Base-by-base conservation (phyloP, 2,888 invertebrate species). In the Apoderus coryli region DNA sequence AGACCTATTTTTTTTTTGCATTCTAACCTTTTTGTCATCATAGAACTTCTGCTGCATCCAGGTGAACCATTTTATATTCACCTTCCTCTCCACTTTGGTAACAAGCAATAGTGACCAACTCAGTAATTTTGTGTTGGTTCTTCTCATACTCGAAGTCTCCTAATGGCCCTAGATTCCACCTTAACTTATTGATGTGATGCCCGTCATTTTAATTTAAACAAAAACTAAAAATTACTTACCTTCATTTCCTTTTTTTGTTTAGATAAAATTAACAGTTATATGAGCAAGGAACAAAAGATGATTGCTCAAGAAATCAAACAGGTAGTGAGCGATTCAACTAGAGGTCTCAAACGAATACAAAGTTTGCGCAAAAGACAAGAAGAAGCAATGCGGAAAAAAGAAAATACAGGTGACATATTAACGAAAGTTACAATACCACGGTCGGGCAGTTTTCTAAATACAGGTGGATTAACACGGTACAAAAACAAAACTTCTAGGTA, bases 351-450 rank as follows among this genome's bases (percentile, higher is more conserved):
- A 37, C 54, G 60, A 16, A 59, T 63, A 1, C 60, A 63, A 35
- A 64, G 60, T 38, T 52, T 56, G 9, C 37, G 53, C 25, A 53
- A 50, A 37, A 38, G 45, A 15, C 43, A 45, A 12, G 50, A 55
- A 29, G 56, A 57, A 25, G 23, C 38, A 2, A 38, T 50, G 14
- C 42, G 52, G n/a, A 53, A 61, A 25, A 60, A 62, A 19, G 64
- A 69, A 5, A 72, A 75, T 38, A 67, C 72, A 32, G 85, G 85
- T 4, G 85, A 86, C 53, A 76, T 82, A 44, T 58, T 85, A 45
- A 86, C 86, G 0, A 79, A 82, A 56, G 82, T 86, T 24, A 84
- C 84, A 22, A 76, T 86, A 46, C 86, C 86, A 9, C 67, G 85
- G 44, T 79, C 82, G 29, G 79, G 82, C 26, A 86, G 85, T 54